These are phyloP conservation scores for Magallana gigas DNA, from an alignment of 1,140 invertebrate species.

Conservation along the genomic window DNA sequence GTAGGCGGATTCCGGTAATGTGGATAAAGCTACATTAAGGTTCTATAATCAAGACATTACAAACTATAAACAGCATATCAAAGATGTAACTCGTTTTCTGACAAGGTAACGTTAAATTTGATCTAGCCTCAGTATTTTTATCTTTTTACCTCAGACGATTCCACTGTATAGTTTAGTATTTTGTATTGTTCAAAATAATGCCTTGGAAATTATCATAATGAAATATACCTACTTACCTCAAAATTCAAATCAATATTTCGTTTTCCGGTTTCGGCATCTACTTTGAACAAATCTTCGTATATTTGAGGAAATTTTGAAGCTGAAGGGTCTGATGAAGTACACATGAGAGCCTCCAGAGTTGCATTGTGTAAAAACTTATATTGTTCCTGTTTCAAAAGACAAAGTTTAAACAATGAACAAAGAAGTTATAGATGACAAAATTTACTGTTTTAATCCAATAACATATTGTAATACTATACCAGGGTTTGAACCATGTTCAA, in stretches of 20 bases:
- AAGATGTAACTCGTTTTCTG: too few species aligned
- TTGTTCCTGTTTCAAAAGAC: slow-evolving; percentile 53
- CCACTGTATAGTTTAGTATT: too few species aligned
- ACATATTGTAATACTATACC: slow-evolving; percentile 43
- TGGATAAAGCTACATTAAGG: too few species aligned
- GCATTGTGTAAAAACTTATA: slow-evolving; percentile 61
- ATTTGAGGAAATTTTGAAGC: slow-evolving; percentile 40
- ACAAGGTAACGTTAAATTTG: too few species aligned
- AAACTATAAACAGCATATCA: too few species aligned
- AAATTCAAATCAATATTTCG: slow-evolving; percentile 27
- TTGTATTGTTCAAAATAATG: too few species aligned
- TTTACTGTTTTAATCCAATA: background rate
- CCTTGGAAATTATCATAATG: background rate
- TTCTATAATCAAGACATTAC: too few species aligned
- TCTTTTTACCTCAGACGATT: too few species aligned
- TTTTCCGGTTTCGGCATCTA: slow-evolving; percentile 38
- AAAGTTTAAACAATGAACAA: too few species aligned
- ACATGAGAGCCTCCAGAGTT: slow-evolving; percentile 53
- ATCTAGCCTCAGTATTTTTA: too few species aligned
- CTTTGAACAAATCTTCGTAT: slow-evolving; percentile 48
- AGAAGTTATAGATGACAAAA: too few species aligned
- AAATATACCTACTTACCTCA: slow-evolving; percentile 30
- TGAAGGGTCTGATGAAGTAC: slow-evolving; percentile 43
- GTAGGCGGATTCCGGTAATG: background rate
- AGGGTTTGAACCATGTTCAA: slow-evolving; percentile 64